phyloP scores from a whole-genome alignment of 2,888 invertebrate species.

The Hecatera dysodea region DNA sequence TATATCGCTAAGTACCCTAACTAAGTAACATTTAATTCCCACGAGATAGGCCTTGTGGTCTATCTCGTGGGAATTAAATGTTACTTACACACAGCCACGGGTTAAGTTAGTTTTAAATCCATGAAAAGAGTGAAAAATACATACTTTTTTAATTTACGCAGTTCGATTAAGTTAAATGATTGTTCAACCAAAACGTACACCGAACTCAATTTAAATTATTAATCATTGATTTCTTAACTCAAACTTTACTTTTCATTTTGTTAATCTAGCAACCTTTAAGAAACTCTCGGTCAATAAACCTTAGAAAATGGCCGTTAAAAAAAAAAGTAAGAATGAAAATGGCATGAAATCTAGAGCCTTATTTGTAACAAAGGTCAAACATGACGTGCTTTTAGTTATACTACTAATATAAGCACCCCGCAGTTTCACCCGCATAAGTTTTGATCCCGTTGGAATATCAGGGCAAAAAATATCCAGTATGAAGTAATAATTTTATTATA shows the following conservation, averaged over 20 bases:
- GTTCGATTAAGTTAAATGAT: constrained; percentile 5
- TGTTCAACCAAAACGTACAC: constrained; percentile 14
- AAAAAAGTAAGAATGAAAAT: neutral
- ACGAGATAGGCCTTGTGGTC: too few species aligned
- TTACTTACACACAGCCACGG: too few species aligned
- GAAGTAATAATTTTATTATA: too few species aligned
- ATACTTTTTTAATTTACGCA: neutral
- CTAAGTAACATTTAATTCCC: too few species aligned
- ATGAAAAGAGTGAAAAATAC: neutral
- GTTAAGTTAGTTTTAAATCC: neutral
- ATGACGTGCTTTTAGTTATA: too few species aligned
- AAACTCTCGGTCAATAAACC: neutral
- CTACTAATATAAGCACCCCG: too few species aligned
- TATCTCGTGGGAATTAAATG: too few species aligned
- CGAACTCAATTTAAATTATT: neutral
- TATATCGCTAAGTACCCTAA: too few species aligned
- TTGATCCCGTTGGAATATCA: too few species aligned
- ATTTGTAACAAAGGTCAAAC: constrained; percentile 6
- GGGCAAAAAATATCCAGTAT: too few species aligned
- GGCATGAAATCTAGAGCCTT: neutral
- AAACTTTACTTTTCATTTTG: constrained; percentile 6
- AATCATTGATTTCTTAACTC: constrained; percentile 17
- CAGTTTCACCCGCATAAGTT: too few species aligned
- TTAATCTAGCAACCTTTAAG: constrained; percentile 13
- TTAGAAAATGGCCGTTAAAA: neutral